Percentiles rank a stretch among this genome's conserved stretches.
Conservation (phyloP, 2,797 vertebrate genomes). For the Notamacropus eugenii region DNA sequence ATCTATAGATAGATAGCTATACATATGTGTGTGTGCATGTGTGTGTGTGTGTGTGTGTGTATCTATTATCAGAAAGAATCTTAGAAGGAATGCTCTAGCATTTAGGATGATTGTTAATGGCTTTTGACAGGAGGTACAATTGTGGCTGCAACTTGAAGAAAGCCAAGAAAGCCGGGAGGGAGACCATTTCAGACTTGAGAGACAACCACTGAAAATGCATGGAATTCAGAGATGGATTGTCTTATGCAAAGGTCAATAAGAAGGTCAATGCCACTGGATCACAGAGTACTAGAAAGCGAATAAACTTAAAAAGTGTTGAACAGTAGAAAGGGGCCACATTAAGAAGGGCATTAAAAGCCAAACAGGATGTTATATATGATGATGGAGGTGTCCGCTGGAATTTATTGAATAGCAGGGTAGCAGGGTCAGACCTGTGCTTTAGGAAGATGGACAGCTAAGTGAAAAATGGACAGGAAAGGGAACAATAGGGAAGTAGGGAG, state of each 20-base stretch:
- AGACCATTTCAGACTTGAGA: not conserved
- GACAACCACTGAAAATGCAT: not conserved
- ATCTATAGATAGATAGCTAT: too few species aligned
- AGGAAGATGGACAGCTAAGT: not conserved
- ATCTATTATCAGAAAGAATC: not conserved
- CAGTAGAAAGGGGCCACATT: not conserved
- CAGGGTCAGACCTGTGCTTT: not conserved
- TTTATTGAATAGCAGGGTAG: not conserved
- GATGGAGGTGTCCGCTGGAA: not conserved
- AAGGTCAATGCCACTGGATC: not conserved
- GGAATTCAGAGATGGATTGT: not conserved
- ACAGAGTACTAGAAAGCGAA: not conserved
- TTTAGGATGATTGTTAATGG: not conserved
- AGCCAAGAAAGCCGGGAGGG: not conserved
- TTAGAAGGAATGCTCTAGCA: not conserved
- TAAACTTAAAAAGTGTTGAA: not conserved
- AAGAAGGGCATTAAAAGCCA: not conserved
- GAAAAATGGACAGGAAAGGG: not conserved
- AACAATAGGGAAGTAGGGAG: not conserved
- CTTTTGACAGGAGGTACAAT: not conserved
- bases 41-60: too few species aligned
- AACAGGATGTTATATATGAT: not conserved
- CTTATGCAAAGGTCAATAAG: not conserved
- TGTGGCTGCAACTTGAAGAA: not conserved
- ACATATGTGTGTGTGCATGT: too few species aligned